A percentile compares a stretch with the other conserved stretches of the same genome.
Conservation (phyloP, 2,888 invertebrate genomes). For the Eristalis arbustorum region DNA sequence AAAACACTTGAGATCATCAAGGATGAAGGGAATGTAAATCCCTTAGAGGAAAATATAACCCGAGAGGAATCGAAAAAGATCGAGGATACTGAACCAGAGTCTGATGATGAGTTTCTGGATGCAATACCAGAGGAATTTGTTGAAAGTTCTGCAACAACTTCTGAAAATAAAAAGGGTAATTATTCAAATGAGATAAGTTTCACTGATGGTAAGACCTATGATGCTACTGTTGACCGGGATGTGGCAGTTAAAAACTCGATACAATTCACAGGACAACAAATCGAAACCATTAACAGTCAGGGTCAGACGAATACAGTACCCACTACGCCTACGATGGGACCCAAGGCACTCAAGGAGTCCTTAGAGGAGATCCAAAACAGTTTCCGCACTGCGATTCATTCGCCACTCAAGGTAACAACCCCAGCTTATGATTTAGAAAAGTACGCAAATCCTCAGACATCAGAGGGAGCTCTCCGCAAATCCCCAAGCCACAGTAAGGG, state of each 20-base stretch:
- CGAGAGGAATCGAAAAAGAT: not conserved
- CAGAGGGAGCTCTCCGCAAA: conserved; percentile 58
- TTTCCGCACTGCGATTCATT: conserved; percentile 74
- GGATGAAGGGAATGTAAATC: not conserved
- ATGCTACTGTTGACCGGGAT: not conserved
- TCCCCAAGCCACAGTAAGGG: conserved; percentile 76
- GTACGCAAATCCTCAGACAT: conserved; percentile 2
- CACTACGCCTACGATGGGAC: conserved; percentile 58
- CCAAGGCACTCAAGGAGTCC: conserved; percentile 73
- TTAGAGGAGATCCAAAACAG: conserved; percentile 75
- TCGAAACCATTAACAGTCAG: conserved; percentile 9
- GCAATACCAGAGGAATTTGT: conserved; percentile 45
- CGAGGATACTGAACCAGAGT: not conserved
- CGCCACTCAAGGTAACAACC: conserved; percentile 35
- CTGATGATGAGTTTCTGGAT: conserved; percentile 78
- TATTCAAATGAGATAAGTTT: not conserved
- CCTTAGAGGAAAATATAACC: not conserved
- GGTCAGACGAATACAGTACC: conserved; percentile 54
- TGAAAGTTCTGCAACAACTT: too few relatives aligned
- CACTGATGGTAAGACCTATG: not conserved
- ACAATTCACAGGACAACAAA: not conserved
- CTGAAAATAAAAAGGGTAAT: not conserved
- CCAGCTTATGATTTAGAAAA: conserved; percentile 4
- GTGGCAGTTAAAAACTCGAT: not conserved
- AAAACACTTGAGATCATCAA: not conserved